Percentiles rank a stretch among this genome's conserved stretches.
These are phyloP conservation scores for Sitobion miscanthi DNA, from an alignment of 1,140 invertebrate species.

Conservation along the genomic window DNA sequence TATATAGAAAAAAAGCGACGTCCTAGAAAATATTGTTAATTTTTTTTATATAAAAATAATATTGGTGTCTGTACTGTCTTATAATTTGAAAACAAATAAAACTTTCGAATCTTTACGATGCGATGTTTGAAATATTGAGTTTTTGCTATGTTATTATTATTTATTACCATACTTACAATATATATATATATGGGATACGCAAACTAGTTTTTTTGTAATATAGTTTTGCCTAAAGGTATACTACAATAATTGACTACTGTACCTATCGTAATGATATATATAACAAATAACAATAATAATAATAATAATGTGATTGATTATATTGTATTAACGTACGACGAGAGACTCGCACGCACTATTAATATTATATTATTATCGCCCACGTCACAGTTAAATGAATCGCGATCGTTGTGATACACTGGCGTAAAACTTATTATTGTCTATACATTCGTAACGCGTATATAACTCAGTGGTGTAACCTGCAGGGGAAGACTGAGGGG, in stretches of 20 bases:
- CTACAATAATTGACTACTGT: background rate
- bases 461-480: background rate
- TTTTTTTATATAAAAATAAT: background rate
- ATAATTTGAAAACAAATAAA: constrained; percentile 7
- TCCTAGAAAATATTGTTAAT: background rate
- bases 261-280: background rate
- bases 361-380: background rate
- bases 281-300: background rate
- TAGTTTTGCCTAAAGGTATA: background rate
- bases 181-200: background rate
- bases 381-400: background rate
- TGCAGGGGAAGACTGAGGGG: background rate
- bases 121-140: background rate
- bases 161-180: background rate
- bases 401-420: background rate
- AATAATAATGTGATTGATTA: background rate
- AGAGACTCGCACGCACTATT: background rate
- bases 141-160: background rate
- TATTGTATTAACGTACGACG: background rate
- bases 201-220: background rate
- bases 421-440: background rate
- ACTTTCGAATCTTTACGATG: background rate
- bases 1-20: background rate
- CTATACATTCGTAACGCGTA: background rate
- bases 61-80: background rate